Evolutionary conservation across 2,113 vertebrate species (phyloP).

Genomic region (Probosciger aterrimus): DNA sequence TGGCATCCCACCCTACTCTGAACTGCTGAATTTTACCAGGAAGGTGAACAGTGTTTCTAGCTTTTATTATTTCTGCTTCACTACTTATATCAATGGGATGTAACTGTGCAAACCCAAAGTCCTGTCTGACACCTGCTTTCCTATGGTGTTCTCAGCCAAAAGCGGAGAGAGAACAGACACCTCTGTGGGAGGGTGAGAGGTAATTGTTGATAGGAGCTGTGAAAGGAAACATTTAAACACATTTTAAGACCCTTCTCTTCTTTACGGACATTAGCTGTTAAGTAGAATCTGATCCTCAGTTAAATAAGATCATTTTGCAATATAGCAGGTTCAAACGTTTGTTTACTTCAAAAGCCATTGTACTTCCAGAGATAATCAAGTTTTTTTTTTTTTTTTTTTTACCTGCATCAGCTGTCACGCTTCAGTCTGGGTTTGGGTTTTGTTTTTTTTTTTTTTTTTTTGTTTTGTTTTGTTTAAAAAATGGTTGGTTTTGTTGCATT

Average conservation of each 20-base stretch:
- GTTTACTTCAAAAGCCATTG: conserved; percentile 3
- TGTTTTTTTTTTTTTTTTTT: not conserved
- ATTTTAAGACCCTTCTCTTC: not conserved
- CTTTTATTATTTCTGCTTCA: not conserved
- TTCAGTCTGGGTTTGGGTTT: not conserved
- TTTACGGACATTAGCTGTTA: not conserved
- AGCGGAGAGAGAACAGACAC: not conserved
- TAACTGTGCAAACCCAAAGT: not conserved
- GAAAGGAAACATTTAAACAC: not conserved
- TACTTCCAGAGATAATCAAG: not conserved
- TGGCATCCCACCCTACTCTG: not conserved
- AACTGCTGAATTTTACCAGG: not conserved
- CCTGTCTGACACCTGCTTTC: not conserved
- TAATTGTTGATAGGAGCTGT: not conserved
- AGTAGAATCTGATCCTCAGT: not conserved
- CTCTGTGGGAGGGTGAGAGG: not conserved
- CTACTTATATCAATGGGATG: not conserved
- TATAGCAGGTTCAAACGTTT: not conserved
- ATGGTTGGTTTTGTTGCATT: not conserved
- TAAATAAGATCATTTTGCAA: not conserved
- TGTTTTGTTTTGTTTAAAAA: not conserved
- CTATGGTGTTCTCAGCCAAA: not conserved
- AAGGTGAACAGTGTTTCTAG: not conserved
- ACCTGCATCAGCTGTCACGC: not conserved
- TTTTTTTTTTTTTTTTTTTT: too few relatives aligned